Evolutionary conservation across 2,888 invertebrate genomes (phyloP).

Genomic region (Metallyticus violacea): DNA sequence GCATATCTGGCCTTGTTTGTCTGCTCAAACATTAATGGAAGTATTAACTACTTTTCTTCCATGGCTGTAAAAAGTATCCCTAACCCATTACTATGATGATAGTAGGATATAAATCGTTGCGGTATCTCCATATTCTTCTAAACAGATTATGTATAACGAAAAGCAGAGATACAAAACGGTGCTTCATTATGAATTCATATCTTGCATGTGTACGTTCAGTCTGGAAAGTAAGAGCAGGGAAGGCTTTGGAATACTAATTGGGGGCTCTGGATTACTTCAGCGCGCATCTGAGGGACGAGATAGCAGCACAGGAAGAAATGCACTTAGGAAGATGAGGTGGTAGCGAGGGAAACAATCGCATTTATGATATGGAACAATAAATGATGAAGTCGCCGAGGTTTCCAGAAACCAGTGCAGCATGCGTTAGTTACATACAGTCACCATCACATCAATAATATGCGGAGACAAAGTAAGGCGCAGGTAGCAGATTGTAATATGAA

Average conservation of each 20-base stretch:
- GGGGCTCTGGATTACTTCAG: not conserved
- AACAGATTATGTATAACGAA: not conserved
- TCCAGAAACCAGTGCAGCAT: not conserved
- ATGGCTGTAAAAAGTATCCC: too few relatives aligned
- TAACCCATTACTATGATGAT: not conserved
- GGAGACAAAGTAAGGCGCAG: not conserved
- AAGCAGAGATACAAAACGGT: not conserved
- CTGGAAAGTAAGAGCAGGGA: not conserved
- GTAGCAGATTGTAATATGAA: too few relatives aligned
- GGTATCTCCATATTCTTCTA: not conserved
- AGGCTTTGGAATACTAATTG: not conserved
- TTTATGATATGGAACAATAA: not conserved
- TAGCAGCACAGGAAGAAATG: not conserved
- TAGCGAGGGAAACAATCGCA: not conserved
- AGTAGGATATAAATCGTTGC: not conserved
- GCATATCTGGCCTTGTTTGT: too few relatives aligned
- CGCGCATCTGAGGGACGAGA: not conserved
- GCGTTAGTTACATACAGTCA: not conserved
- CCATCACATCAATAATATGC: not conserved
- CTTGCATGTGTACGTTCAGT: not conserved
- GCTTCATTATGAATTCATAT: not conserved
- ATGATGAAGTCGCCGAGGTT: not conserved
- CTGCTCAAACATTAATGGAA: too few relatives aligned
- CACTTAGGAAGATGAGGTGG: not conserved
- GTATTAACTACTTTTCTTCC: too few relatives aligned